Percentiles rank a stretch among this genome's conserved stretches.
These are phyloP conservation scores for Tricholauxania praeusta DNA, from an alignment of 2,888 invertebrate species.

Conservation along the genomic window DNA sequence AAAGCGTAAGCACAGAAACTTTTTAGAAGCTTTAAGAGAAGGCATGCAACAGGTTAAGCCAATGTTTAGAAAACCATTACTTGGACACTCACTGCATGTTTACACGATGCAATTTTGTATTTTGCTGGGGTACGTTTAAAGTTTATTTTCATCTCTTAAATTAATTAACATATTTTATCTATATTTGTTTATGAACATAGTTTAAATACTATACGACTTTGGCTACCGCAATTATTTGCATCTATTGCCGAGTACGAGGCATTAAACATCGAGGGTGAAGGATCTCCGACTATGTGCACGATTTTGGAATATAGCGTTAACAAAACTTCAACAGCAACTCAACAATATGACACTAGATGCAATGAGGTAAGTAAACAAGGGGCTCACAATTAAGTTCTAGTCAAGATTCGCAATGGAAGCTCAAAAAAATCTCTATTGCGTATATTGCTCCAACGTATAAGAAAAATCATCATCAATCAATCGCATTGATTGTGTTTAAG, in stretches of 20 bases:
- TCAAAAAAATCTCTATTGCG: too few species aligned
- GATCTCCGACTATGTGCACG: conserved; percentile 58
- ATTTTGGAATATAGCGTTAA: conserved; percentile 64
- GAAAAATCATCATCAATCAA: too few species aligned
- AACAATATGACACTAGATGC: conserved; percentile 55
- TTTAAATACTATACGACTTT: conserved; percentile 84
- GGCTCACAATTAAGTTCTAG: too few species aligned
- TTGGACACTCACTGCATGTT: conserved; percentile 73
- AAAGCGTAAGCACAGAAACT: conserved; percentile 45
- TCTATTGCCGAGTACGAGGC: conserved; percentile 72
- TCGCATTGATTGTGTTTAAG: too few species aligned
- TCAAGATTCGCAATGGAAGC: too few species aligned
- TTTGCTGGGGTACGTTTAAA: conserved; percentile 73
- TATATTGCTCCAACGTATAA: too few species aligned
- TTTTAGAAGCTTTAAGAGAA: conserved; percentile 67
- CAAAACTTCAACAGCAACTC: conserved; percentile 54
- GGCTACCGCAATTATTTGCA: conserved; percentile 88
- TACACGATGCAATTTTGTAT: conserved; percentile 76
- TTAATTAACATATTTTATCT: background rate
- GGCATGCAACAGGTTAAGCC: conserved; percentile 76
- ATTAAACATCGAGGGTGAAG: conserved; percentile 51
- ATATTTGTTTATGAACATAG: conserved; percentile 62
- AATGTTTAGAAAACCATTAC: conserved; percentile 74
- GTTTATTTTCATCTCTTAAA: background rate
- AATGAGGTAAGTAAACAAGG: conserved; percentile 57